Base-by-base conservation (phyloP, 2,797 vertebrate genomes). In the Hafferia zeledoni region DNA sequence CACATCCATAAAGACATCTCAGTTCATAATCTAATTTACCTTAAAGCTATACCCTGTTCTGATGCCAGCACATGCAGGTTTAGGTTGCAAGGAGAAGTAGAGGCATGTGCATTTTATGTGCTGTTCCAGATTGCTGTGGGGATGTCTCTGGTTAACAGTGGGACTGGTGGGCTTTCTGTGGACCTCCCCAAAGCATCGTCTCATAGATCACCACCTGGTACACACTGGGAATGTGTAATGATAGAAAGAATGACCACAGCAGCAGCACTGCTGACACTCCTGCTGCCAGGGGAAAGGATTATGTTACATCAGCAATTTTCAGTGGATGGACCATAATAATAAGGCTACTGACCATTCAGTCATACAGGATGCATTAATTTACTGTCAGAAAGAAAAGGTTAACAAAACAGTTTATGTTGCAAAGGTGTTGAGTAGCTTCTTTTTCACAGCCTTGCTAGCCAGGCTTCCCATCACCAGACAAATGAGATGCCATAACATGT, bases 291-390 rank as follows among this genome's bases (percentile, higher is more conserved):
- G 80, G 30, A 64, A 74, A 87, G 80, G 65, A 92, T 94, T 93
- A 18, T 47, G n/a, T 95, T 92, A 65, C 77, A 76, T 33, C 52
- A 72, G 43, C 64, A 70, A 56, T 85, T 74, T 94, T 80, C 85
- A 67, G 43, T 59, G 81, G 55, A 74, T 83, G 68, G 50, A 30
- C 2, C 6, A 68, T 82, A 76, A 46, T 87, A 83, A 77, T 64
- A 61, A 75, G 39, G n/a, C 35, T 63, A 39, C 33, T 76, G 43
- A 67, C 75, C 47, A 60, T 80, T 67, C 64, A 80, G 71, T 87
- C 64, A 63, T 64, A 76, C 35, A 74, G 94, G 59, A 41, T 70
- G 43, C 94, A 60, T 91, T 91, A 77, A 87, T 89, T 90, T 92
- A 84, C 63, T 90, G 63, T 19, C 77, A 65, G 83, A 91, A 80